A percentile compares a stretch with the other conserved stretches of the same genome.
These are phyloP conservation scores for Austrofundulus limnaeus DNA, from an alignment of 2,113 vertebrate species.

Conservation along the genomic window DNA sequence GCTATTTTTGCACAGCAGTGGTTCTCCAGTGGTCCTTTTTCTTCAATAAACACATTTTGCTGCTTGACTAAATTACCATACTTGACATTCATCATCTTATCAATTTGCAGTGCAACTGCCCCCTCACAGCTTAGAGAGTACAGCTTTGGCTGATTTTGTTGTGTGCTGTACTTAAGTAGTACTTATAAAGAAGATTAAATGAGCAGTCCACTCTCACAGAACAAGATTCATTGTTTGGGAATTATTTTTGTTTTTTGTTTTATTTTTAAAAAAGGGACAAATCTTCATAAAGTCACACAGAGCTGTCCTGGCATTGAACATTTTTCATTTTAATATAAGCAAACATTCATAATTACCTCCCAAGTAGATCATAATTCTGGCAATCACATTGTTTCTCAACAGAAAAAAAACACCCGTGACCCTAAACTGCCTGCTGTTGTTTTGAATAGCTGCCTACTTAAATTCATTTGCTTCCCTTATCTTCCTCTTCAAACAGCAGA, in stretches of 20 bases:
- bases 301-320: background rate
- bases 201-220: background rate
- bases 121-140: conserved; percentile 11
- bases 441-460: conserved; percentile 29
- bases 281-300: background rate
- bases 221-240: background rate
- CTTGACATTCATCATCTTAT: conserved; percentile 45
- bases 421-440: background rate
- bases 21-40: conserved; percentile 7
- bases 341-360: conserved; percentile 8
- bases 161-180: conserved; percentile 8
- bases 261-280: background rate
- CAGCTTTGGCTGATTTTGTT: conserved; percentile 13
- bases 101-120: conserved; percentile 34
- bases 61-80: conserved; percentile 30
- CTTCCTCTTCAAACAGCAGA: conserved; percentile 20
- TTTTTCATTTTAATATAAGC: background rate
- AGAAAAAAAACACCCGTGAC: background rate
- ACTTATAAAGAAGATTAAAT: conserved; percentile 17
- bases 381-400: conserved; percentile 10
- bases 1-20: conserved; percentile 10
- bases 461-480: conserved; percentile 23
- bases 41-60: conserved; percentile 11
- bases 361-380: conserved; percentile 3
- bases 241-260: background rate